Evolutionary conservation across 2,888 invertebrate genomes (phyloP), one percentile per base, ranked within the genome.

Genomic region (Ectemnius continuus): DNA sequence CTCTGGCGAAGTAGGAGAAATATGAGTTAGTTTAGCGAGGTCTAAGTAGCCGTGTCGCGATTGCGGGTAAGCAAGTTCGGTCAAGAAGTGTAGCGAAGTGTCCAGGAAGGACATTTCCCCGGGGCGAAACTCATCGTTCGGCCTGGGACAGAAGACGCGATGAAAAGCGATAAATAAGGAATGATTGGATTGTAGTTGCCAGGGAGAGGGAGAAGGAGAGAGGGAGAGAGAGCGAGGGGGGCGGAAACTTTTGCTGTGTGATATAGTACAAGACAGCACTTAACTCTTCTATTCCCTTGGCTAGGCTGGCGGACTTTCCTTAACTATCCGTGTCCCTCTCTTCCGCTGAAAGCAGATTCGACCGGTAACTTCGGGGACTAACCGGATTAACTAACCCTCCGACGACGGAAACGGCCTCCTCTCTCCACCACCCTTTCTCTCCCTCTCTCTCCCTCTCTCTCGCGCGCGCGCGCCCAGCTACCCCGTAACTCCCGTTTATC

Each of bases 141-240:
- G 66, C 70, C 74, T 63, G 70, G 73, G 79, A 73, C 61, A 76
- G n/a, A 52, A 52, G 60, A 59, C 63, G 47, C 61, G 68, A 68
- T 72, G 81, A 82, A 79, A 80, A 76, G 73, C 81, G 78, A 83
- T 85, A 85, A 85, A 86, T 83, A 84, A 81, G 73, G 70, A 80
- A 73, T 80, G 79, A 86, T 85, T 83, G 78, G 77, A 84, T 84
- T 82, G 77, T 71, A 62, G 69, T 66, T 74, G 26, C 60, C 8
- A 46, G 57, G 47, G n/a, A n/a, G n/a, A n/a, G n/a, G n/a, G n/a
- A n/a, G n/a, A n/a, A n/a, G n/a, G n/a, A n/a, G n/a, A n/a, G n/a
- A n/a, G n/a, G n/a, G n/a, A n/a, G n/a, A n/a, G n/a, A n/a, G n/a
- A 13, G 47, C 5, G 1, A 13, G 52, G 16, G 52, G 52, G 14